These are phyloP conservation scores for Steromphala cineraria DNA, from an alignment of 2,888 invertebrate genomes.

Conservation along the genomic window DNA sequence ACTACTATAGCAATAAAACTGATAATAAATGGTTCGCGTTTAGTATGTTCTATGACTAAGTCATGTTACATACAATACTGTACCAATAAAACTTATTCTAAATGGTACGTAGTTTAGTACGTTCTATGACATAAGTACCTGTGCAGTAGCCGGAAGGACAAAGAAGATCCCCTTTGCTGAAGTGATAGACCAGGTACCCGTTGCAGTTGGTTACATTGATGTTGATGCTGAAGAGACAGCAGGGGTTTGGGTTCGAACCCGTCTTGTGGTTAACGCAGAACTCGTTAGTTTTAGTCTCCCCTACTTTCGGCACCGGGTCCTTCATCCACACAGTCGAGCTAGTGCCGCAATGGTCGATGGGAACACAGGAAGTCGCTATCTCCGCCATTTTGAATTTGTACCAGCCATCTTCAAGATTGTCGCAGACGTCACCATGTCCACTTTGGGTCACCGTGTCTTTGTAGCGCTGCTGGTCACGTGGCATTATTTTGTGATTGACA, in stretches of 20 bases:
- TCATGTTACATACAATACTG: too few species aligned
- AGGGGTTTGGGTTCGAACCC: background rate
- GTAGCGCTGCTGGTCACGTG: too few species aligned
- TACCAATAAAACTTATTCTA: too few species aligned
- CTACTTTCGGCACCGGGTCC: background rate
- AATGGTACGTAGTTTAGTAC: too few species aligned
- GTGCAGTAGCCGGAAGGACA: background rate
- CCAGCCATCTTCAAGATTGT: background rate
- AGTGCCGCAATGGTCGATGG: background rate
- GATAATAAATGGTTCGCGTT: too few species aligned
- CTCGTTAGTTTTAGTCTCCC: background rate
- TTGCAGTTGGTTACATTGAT: background rate
- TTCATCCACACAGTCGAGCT: background rate
- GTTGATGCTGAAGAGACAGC: background rate
- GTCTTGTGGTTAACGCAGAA: background rate
- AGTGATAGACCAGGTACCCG: background rate
- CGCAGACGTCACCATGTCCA: too few species aligned
- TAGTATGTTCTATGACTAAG: too few species aligned
- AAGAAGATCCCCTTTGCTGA: background rate
- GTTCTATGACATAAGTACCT: background rate
- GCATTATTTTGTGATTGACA: too few species aligned
- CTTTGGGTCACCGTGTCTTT: too few species aligned
- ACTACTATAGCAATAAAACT: too few species aligned
- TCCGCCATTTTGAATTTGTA: background rate
- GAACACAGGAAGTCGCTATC: background rate